Conservation (phyloP, 1,140 invertebrate genomes). For the Drosophila grimshawi region DNA sequence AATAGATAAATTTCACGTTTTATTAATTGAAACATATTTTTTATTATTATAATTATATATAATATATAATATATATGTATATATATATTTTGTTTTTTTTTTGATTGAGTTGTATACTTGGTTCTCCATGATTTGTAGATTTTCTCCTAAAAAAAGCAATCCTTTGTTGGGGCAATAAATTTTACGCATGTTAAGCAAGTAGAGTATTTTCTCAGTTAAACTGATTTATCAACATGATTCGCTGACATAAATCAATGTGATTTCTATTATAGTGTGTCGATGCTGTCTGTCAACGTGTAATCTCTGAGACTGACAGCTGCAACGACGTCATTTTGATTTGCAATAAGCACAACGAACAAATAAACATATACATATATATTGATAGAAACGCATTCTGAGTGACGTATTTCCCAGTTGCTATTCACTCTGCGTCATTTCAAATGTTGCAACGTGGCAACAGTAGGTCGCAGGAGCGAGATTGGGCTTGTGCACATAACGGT, state of each 20-base stretch:
- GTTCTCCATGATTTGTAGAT: neutral
- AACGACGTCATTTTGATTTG: constrained; percentile 36
- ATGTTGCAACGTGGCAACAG: neutral
- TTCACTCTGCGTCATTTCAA: no score
- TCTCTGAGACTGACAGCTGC: constrained; percentile 20
- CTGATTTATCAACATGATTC: neutral
- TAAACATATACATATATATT: neutral
- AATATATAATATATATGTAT: no score
- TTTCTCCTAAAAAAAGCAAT: neutral
- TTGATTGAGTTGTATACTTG: neutral
- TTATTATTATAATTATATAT: no score
- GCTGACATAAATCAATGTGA: constrained; percentile 10
- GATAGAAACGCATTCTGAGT: neutral
- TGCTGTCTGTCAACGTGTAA: neutral
- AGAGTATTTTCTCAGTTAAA: neutral
- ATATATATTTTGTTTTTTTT: no score
- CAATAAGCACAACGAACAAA: constrained; percentile 10
- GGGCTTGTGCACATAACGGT: neutral
- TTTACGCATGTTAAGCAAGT: neutral
- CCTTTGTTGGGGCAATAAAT: neutral
- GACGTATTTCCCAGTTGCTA: neutral
- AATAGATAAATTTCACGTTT: no score
- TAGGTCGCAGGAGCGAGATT: no score
- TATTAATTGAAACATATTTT: no score
- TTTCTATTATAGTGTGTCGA: neutral